phyloP scores from a whole-genome alignment of 2,888 invertebrate genomes.

The Drosophila lutescens region DNA sequence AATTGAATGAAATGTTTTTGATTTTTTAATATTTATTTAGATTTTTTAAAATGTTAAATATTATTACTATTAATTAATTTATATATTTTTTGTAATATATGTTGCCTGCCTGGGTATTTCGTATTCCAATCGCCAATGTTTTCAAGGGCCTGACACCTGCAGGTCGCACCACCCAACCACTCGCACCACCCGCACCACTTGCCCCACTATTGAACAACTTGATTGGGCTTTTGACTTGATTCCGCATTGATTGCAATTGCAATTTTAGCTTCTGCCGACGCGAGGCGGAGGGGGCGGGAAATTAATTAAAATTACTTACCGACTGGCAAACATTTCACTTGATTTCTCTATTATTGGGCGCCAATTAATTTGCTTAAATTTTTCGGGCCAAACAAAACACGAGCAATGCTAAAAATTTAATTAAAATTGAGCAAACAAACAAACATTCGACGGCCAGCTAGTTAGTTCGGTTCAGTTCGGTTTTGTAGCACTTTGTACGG shows the following conservation, averaged over 20 bases:
- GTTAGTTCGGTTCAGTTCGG: conserved; percentile 11
- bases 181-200: background rate
- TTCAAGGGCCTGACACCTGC: conserved; percentile 37
- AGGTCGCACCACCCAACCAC: conserved; percentile 1
- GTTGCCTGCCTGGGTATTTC: background rate
- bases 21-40: too few relatives aligned
- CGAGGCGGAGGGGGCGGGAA: conserved; percentile 32
- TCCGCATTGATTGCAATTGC: conserved; percentile 63
- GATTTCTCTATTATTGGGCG: conserved; percentile 34
- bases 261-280: conserved; percentile 44
- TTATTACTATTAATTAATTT: background rate
- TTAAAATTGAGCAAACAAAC: conserved; percentile 60
- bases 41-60: too few relatives aligned
- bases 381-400: conserved; percentile 46
- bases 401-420: conserved; percentile 68
- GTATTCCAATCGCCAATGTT: background rate
- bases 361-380: conserved; percentile 60
- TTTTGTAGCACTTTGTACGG: conserved; percentile 10
- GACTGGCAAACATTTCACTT: conserved; percentile 37
- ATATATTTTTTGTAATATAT: background rate
- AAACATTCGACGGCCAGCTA: conserved; percentile 22
- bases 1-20: too few relatives aligned
- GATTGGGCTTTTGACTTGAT: conserved; percentile 45
- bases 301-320: conserved; percentile 73
- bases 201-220: conserved; percentile 20